These are phyloP conservation scores for Nothoprocta pentlandii DNA, from an alignment of 2,113 vertebrate species.

Conservation along the genomic window DNA sequence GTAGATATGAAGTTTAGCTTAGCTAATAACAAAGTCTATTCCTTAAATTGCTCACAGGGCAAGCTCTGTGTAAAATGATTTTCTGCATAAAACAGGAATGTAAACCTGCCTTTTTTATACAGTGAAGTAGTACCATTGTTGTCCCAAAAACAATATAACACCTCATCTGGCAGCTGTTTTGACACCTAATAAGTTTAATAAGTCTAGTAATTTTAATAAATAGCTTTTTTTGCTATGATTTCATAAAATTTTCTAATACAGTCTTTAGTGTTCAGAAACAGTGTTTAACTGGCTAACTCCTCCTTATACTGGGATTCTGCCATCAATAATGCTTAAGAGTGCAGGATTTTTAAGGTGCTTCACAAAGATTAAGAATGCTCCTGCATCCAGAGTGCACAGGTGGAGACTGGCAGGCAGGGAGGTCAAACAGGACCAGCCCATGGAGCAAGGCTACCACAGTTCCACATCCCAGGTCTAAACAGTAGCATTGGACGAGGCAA, in stretches of 20 bases:
- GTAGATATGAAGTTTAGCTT: background rate
- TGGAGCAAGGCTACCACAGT: too few relatives aligned
- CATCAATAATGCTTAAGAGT: background rate
- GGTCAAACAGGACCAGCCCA: too few relatives aligned
- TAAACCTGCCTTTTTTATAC: background rate
- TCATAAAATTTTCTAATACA: background rate
- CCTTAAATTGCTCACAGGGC: background rate
- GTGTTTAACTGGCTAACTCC: background rate
- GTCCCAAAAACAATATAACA: background rate
- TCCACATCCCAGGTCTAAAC: too few relatives aligned
- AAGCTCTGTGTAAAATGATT: background rate
- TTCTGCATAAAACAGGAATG: background rate
- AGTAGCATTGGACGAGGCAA: too few relatives aligned
- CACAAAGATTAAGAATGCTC: background rate
- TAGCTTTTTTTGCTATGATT: background rate
- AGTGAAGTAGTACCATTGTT: background rate
- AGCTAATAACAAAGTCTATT: background rate
- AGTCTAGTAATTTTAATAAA: background rate
- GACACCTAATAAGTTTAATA: background rate
- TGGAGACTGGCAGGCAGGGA: background rate
- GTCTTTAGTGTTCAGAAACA: background rate
- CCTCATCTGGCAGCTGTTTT: background rate
- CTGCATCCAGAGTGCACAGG: background rate
- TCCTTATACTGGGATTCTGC: background rate
- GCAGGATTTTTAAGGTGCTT: background rate